phyloP scores from a whole-genome alignment of 1,140 invertebrate species.

The Plectrocnemia conspersa region DNA sequence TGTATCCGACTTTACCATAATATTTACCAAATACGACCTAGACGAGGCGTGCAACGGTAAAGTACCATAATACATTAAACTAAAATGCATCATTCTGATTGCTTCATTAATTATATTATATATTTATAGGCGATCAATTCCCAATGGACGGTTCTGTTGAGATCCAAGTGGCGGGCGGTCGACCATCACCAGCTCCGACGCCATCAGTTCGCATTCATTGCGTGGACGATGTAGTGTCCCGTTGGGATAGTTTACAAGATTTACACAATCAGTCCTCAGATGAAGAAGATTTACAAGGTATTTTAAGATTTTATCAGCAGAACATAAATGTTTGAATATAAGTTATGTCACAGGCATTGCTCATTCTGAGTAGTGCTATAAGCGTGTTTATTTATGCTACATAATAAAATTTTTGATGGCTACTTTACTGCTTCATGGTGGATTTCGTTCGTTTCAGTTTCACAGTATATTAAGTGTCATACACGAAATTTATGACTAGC shows the following conservation, averaged over 20 bases:
- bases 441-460: too few relatives aligned
- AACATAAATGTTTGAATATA: too few relatives aligned
- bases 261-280: conserved; percentile 41
- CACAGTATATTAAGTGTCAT: too few relatives aligned
- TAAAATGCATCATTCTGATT: too few relatives aligned
- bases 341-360: too few relatives aligned
- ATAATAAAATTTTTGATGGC: too few relatives aligned
- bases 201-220: conserved; percentile 63
- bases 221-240: conserved; percentile 66
- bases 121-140: conserved; percentile 57
- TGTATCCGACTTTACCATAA: conserved; percentile 74
- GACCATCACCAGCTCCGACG: conserved; percentile 64
- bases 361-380: too few relatives aligned
- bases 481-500: too few relatives aligned
- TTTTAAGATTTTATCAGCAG: too few relatives aligned
- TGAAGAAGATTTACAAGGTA: conserved; percentile 14
- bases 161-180: conserved; percentile 59
- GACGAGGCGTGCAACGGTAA: conserved; percentile 77
- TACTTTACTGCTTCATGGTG: too few relatives aligned
- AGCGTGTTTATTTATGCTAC: too few relatives aligned
- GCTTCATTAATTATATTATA: too few relatives aligned
- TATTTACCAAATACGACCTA: conserved; percentile 79
- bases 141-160: conserved; percentile 77
- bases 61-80: background rate
- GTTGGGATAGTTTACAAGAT: conserved; percentile 81